Base-by-base conservation (phyloP, 1,140 invertebrate species). In the Magallana ariakensis region DNA sequence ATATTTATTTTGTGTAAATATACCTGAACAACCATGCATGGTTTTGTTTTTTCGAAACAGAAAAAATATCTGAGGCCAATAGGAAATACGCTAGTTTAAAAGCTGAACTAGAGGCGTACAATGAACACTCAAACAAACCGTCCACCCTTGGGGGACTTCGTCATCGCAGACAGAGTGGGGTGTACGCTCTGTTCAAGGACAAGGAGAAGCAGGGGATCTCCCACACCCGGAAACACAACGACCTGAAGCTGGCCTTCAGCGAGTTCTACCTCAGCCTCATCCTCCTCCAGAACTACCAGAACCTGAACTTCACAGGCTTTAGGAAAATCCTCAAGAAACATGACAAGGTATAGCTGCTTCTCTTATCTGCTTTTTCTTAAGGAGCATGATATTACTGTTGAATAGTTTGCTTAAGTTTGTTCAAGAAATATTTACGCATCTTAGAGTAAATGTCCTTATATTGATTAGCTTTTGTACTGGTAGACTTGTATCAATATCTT, bases 241-340 rank as follows among this genome's bases (percentile, higher is more conserved):
- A 99, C 93, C 94, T 99, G 1, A 99, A 99, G 95, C 95, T 99
- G 88, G 99, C 99, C 0, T 99, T 99, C 94, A 99, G 98, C 92
- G 99, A 99, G 96, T 99, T 99, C 95, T 99, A 99, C 94, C 96
- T 99, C 1, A 99, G 98, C 92, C 93, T 99, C 46, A 99, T 99
- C 91, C 96, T 99, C 1, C 95, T 96, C 80, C 96, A 96, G 93
- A 97, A 97, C 92, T 96, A 96, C 92, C 96, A 97, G 91, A 99
- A 99, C 95, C 95, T 99, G 22, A 99, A 99, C 95, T 99, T 98
- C 92, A 99, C 99, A 16, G 99, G 99, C 0, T 99, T 99, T 95
- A 96, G 99, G 86, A 99, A 99, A 95, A 99, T 99, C 93, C 96
- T 99, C n/a, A 99, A 99, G 94, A 99, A 99, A 95, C 99, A 99